Evolutionary conservation across 1,140 invertebrate genomes (phyloP), one percentile per base, ranked within the genome.

Genomic region (Eumaeus atala): DNA sequence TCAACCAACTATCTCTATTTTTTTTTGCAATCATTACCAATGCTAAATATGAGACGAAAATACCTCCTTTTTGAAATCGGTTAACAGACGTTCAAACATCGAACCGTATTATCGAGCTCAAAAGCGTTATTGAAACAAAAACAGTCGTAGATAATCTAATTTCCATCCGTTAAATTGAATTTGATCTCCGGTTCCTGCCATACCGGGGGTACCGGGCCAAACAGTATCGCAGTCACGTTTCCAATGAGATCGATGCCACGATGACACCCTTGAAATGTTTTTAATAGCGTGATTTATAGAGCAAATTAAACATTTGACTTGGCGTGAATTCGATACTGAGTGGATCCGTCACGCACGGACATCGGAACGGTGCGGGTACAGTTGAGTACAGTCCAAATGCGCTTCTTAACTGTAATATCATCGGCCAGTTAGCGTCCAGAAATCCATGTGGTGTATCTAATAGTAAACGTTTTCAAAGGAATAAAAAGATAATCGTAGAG

Each of bases 281-380:
- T 80, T 85, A 85, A 84, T 85, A 71, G 79, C 78, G 74, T 85
- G 82, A 85, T 85, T 85, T 84, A 85, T 85, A 85, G 82, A 84
- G 73, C 80, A 85, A 85, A 85, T 85, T 85, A 85, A 85, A 85
- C 82, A 85, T 85, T 85, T 85, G 82, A 85, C 77, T 85, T 84
- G 78, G 56, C 80, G 80, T 85, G 82, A 85, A 85, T 85, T 77
- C 73, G 75, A 73, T 67, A 72, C 70, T 85, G 82, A 85, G 80
- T 82, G 78, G 72, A 85, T 83, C 78, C 58, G 82, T 75, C 78
- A 85, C 79, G 79, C 82, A 85, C 80, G 79, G 76, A 76, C 77
- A n/a, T n/a, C 65, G 58, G 66, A 69, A 66, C 68, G 59, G 54
- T 61, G 58, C 56, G 56, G 54, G 60, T 54, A 54, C 42, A 48